phyloP scores from a whole-genome alignment of 2,113 vertebrate species.

The Motacilla tschutschensis region DNA sequence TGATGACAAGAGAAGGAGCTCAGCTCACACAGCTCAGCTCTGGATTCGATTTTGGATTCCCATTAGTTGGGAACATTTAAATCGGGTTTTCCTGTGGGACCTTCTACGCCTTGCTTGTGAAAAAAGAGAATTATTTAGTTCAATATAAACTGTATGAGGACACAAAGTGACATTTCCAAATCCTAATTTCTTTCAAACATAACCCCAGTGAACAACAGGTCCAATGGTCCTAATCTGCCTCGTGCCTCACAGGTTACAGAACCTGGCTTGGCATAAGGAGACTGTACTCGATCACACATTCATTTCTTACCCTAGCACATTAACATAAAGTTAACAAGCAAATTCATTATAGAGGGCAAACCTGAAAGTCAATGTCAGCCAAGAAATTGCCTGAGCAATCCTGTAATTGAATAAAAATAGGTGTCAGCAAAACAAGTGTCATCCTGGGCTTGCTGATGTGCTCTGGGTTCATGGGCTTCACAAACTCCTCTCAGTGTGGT shows the following conservation, averaged over 20 bases:
- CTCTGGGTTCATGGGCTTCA: background rate
- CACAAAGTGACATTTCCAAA: background rate
- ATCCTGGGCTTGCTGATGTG: background rate
- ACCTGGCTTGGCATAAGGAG: background rate
- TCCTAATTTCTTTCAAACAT: background rate
- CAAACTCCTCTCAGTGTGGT: background rate
- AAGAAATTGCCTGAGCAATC: background rate
- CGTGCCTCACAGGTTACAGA: background rate
- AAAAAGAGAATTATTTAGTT: background rate
- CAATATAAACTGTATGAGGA: background rate
- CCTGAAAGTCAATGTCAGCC: background rate
- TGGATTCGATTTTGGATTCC: background rate
- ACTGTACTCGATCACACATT: background rate
- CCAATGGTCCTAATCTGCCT: background rate
- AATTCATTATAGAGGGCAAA: constrained; percentile 14
- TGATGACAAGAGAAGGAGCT: background rate
- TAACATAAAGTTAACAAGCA: constrained; percentile 14
- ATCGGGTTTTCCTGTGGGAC: background rate
- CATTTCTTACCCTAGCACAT: background rate
- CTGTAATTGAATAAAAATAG: background rate
- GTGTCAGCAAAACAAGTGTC: constrained; percentile 1
- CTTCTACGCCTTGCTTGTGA: background rate
- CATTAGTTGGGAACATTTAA: accelerated
- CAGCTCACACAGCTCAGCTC: background rate
- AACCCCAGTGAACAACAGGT: background rate